Evolutionary conservation across 2,113 vertebrate species (phyloP).

Genomic region (Pelvicachromis taeniatus): DNA sequence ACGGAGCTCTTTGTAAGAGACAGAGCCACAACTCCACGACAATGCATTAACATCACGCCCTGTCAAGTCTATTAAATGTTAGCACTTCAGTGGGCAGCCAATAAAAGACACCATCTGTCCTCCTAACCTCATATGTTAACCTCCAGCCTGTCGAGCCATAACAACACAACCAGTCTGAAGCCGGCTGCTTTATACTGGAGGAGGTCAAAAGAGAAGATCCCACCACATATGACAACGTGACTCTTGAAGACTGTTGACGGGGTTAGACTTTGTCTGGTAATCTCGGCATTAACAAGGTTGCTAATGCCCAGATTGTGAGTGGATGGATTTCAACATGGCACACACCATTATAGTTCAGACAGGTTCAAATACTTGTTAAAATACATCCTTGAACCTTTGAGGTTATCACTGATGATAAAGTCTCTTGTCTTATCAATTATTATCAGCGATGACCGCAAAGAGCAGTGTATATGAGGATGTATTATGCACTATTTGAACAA

Average conservation of each 20-base stretch:
- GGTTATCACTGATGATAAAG: constrained; percentile 24
- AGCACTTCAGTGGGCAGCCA: background rate
- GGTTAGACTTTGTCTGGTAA: background rate
- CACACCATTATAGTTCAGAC: constrained; percentile 49
- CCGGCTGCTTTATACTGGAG: background rate
- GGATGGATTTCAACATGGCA: constrained; percentile 30
- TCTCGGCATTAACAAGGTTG: background rate
- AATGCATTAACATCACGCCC: background rate
- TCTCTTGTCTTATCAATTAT: constrained; percentile 13
- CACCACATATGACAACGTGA: background rate
- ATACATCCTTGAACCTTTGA: constrained; percentile 51
- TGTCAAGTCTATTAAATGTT: background rate
- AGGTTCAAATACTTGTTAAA: constrained; percentile 54
- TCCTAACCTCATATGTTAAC: background rate
- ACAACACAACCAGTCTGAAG: background rate
- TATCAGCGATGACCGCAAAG: constrained; percentile 43
- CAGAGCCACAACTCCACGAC: background rate
- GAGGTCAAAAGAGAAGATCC: background rate
- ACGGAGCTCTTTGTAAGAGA: background rate
- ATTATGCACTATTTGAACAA: constrained; percentile 52
- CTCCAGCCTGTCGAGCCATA: background rate
- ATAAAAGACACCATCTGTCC: background rate
- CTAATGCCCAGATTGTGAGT: constrained; percentile 2
- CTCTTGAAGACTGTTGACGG: background rate
- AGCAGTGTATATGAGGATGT: constrained; percentile 32